Conservation (phyloP, 2,888 invertebrate genomes). For the Trichopria drosophilae region DNA sequence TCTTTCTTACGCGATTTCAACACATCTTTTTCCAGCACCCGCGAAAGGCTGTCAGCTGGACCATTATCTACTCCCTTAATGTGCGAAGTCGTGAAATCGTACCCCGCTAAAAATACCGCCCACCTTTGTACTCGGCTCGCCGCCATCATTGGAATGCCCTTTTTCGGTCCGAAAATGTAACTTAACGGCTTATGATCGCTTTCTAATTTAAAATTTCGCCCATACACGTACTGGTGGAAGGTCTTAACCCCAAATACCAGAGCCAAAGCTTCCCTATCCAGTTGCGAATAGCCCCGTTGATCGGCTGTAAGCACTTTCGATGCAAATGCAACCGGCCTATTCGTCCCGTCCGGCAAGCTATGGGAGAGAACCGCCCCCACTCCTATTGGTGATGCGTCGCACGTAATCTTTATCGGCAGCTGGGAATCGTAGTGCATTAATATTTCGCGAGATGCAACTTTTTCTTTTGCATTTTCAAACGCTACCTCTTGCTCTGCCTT, state of each 20-base stretch:
- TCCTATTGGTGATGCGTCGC: no score
- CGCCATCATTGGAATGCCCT: no score
- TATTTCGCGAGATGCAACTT: slow-evolving; percentile 8
- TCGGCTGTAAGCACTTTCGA: slow-evolving; percentile 27
- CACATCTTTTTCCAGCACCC: no score
- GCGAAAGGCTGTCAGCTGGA: no score
- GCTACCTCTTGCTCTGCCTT: slow-evolving; percentile 10
- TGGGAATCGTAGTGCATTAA: slow-evolving; percentile 15
- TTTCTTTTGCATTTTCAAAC: slow-evolving; percentile 13
- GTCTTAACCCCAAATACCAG: slow-evolving; percentile 29
- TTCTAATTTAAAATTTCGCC: slow-evolving; percentile 28
- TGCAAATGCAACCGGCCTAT: slow-evolving; percentile 46
- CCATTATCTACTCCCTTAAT: no score
- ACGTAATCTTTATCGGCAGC: slow-evolving; percentile 18
- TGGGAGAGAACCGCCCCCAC: no score
- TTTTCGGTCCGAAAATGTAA: no score
- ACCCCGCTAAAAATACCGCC: no score
- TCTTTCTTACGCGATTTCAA: no score
- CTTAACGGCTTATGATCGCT: slow-evolving; percentile 31
- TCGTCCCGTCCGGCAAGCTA: no score
- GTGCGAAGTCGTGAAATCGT: no score
- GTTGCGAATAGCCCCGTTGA: slow-evolving; percentile 29
- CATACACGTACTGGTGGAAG: slow-evolving; percentile 33
- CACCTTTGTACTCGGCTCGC: no score
- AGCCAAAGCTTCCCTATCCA: slow-evolving; percentile 32